A percentile compares a stretch with the other conserved stretches of the same genome.
Conservation (phyloP, 2,797 vertebrate genomes). For the Danio albolineatus region DNA sequence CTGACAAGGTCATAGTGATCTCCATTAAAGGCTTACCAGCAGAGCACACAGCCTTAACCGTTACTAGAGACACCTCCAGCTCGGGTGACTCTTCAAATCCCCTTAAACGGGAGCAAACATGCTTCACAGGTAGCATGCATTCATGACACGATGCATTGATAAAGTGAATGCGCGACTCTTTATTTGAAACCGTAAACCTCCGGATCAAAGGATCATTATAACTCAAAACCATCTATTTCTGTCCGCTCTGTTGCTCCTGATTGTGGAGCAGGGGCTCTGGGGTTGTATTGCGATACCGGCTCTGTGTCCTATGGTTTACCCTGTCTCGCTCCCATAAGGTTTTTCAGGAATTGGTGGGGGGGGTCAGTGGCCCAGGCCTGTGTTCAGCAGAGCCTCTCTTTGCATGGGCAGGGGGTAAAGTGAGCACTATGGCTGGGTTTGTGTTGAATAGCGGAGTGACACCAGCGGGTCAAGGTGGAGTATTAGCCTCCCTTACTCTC, state of each 20-base stretch:
- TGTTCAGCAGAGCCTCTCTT: slow-evolving; percentile 38
- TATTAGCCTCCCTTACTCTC: slow-evolving; percentile 46
- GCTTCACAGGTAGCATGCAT: background rate
- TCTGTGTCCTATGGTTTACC: slow-evolving; percentile 5
- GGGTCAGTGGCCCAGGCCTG: slow-evolving; percentile 15
- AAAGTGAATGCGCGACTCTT: slow-evolving; percentile 7
- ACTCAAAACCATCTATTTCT: background rate
- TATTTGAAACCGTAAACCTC: slow-evolving; percentile 38
- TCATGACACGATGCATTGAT: slow-evolving; percentile 18
- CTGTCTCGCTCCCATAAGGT: slow-evolving; percentile 32
- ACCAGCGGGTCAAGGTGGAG: slow-evolving; percentile 63
- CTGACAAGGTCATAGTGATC: slow-evolving; percentile 62
- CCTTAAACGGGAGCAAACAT: slow-evolving; percentile 12
- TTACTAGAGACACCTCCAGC: slow-evolving; percentile 55
- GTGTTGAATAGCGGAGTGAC: slow-evolving; percentile 68
- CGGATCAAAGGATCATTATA: slow-evolving; percentile 33
- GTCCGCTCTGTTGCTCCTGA: slow-evolving; percentile 18
- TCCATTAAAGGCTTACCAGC: slow-evolving; percentile 66
- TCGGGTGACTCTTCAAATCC: slow-evolving; percentile 55
- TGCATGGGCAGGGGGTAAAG: slow-evolving; percentile 61
- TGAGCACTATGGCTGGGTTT: slow-evolving; percentile 72
- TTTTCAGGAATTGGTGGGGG: slow-evolving; percentile 8
- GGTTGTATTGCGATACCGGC: slow-evolving; percentile 28
- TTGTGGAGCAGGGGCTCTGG: slow-evolving; percentile 18
- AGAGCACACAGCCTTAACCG: slow-evolving; percentile 53